Conservation (phyloP, 1,140 invertebrate genomes). For the Bombus waltoni region DNA sequence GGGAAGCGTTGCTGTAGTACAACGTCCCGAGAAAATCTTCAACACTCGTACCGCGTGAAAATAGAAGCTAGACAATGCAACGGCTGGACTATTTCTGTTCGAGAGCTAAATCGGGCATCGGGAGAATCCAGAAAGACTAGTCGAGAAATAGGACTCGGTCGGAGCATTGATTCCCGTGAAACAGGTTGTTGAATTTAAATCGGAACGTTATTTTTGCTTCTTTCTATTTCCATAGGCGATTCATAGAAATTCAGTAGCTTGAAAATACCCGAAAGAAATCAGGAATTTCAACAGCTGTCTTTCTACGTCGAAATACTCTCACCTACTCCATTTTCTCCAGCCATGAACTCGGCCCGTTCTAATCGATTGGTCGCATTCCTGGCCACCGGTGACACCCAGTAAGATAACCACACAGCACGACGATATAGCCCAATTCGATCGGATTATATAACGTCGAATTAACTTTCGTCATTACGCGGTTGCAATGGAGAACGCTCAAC, state of each 20-base stretch:
- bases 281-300: neutral
- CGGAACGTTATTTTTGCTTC: neutral
- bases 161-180: neutral
- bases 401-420: constrained; percentile 17
- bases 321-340: neutral
- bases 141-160: neutral
- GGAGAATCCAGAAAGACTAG: neutral
- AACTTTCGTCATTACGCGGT: neutral
- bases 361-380: constrained; percentile 33
- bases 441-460: constrained; percentile 17
- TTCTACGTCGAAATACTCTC: neutral
- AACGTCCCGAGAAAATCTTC: neutral
- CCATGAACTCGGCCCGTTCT: constrained; percentile 6
- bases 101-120: neutral
- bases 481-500: neutral
- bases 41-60: neutral
- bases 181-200: neutral
- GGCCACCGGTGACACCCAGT: constrained; percentile 4
- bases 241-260: neutral
- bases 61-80: constrained; percentile 11
- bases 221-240: neutral
- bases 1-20: neutral
- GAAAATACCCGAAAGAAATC: neutral
- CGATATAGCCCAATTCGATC: constrained; percentile 12
- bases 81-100: neutral